Base-by-base conservation (phyloP, 2,797 vertebrate species). In the Chiloscyllium punctatum region DNA sequence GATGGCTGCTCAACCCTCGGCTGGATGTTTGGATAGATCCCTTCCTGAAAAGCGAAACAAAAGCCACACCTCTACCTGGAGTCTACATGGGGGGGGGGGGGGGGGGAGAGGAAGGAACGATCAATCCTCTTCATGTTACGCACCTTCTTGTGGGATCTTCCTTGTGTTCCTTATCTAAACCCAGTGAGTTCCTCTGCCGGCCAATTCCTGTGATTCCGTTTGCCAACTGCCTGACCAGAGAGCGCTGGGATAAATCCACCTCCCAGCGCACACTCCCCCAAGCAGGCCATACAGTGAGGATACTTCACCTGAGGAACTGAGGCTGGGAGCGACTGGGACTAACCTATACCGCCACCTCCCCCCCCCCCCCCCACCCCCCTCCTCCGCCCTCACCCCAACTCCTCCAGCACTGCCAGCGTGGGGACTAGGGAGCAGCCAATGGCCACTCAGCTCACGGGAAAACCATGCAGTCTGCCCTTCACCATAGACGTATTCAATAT, bases 401-500 rank as follows among this genome's bases (percentile, higher is more conserved):
- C 72, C 72, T 33, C 72, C 25, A n/a, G 30, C 42, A 30, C 69
- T 95, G 30, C 42, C 71, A 74, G 30, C n/a, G 48, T 51, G 9
- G 71, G 71, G 48, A 53, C 27, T 27, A 0, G 4, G 48, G 33
- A 57, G 1, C 25, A 95, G 94, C 16, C 51, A 74, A 9, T n/a
- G 94, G 4, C 71, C 62, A 96, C 94, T 69, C n/a, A 30, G 74
- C 95, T 77, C 92, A 96, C 74, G 82, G 74, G 86, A 42, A 95
- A 96, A 95, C 69, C 96, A 95, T 94, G 95, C 77, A 90, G 82
- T 74, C 68, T 57, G 95, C 1, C 74, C 72, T 37, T 94, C 96
- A 96, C 51, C 95, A 88, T 96, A 94, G 88, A 94, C 87, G 95
- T 95, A 95, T 88, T 96, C 88, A 96, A 95, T 95, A 96, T 96